These are phyloP conservation scores for Trachemys scripta DNA, from an alignment of 2,113 vertebrate genomes.

Conservation along the genomic window DNA sequence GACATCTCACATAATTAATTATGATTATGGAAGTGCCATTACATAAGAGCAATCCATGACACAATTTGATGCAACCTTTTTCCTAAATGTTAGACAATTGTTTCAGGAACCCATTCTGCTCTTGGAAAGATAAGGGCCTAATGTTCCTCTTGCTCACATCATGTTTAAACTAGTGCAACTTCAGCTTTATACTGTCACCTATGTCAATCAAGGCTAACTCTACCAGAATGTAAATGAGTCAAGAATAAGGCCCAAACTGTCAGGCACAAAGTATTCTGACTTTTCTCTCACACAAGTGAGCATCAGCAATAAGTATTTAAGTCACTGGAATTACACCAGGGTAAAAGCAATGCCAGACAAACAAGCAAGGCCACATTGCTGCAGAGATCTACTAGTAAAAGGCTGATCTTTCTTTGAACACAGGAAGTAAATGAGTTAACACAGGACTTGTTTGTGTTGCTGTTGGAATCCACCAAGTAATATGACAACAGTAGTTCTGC, in stretches of 20 bases:
- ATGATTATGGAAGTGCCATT: too few species aligned
- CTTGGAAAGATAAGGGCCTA: neutral
- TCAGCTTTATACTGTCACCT: neutral
- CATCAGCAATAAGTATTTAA: neutral
- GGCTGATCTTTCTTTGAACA: neutral
- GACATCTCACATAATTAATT: neutral
- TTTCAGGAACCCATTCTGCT: conserved; percentile 41
- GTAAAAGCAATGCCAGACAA: neutral
- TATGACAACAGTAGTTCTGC: neutral
- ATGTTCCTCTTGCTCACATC: neutral
- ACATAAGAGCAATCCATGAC: conserved; percentile 6
- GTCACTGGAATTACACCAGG: neutral
- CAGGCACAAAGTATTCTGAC: neutral
- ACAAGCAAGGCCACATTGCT: neutral
- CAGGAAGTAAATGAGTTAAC: neutral
- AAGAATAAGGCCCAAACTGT: neutral
- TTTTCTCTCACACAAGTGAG: neutral
- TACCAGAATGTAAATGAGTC: neutral
- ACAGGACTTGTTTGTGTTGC: neutral
- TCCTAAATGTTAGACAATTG: conserved; percentile 41
- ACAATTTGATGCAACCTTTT: conserved; percentile 23
- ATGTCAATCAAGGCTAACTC: neutral
- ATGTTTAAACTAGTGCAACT: neutral
- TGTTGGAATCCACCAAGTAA: neutral
- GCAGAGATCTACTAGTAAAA: neutral